Percentiles rank a stretch among this genome's conserved stretches.
Evolutionary conservation across 2,797 vertebrate species (phyloP).

Genomic region (Sebastes nivosus): DNA sequence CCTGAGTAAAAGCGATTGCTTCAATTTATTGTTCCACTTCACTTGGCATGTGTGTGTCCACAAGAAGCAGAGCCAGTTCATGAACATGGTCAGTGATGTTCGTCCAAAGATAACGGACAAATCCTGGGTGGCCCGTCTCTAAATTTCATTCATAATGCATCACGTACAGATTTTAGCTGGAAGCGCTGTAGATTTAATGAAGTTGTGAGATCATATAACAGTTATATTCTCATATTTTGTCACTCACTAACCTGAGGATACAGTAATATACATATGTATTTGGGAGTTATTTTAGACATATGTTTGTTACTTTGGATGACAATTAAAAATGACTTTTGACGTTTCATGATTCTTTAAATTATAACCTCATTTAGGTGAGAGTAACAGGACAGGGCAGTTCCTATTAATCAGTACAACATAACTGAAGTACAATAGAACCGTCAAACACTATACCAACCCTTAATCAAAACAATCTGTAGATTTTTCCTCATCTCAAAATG

Average conservation of each 20-base stretch:
- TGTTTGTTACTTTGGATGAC: not conserved
- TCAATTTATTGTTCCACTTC: conserved; percentile 54
- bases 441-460: not conserved
- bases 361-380: not conserved
- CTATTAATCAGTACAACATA: not conserved
- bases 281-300: not conserved
- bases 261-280: not conserved
- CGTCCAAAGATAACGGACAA: conserved; percentile 68
- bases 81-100: conserved; percentile 53
- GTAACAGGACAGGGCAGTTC: not conserved
- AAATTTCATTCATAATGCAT: conserved; percentile 50
- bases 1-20: conserved; percentile 49
- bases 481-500: not conserved
- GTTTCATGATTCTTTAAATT: not conserved
- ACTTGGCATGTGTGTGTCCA: conserved; percentile 30
- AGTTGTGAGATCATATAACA: conserved; percentile 12
- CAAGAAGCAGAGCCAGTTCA: conserved; percentile 46
- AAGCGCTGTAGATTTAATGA: conserved; percentile 10
- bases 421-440: not conserved
- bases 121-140: conserved; percentile 68
- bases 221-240: not conserved
- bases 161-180: conserved; percentile 23
- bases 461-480: not conserved
- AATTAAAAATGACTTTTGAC: not conserved
- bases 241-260: not conserved